phyloP scores from a whole-genome alignment of 2,113 vertebrate genomes.

The Anolis sagrei region DNA sequence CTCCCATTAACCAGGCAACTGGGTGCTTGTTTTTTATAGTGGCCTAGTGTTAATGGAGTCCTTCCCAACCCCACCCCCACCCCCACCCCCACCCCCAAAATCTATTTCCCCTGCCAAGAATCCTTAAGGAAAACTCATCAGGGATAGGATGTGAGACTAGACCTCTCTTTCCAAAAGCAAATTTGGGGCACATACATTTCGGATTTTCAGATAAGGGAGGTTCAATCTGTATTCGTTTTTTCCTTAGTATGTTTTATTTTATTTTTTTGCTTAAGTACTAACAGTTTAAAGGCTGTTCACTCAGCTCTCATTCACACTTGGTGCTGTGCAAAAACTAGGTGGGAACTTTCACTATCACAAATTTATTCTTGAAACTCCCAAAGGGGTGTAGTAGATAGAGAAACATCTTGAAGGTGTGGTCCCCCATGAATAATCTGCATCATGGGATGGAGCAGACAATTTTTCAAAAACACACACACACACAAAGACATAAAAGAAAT shows the following conservation, averaged over 20 bases:
- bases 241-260: background rate
- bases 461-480: background rate
- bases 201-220: too few relatives aligned
- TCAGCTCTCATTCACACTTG: slow-evolving; percentile 14
- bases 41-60: too few relatives aligned
- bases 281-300: background rate
- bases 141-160: too few relatives aligned
- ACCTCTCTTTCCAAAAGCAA: too few relatives aligned
- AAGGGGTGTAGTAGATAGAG: background rate
- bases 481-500: background rate
- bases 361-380: slow-evolving; percentile 31
- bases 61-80: too few relatives aligned
- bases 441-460: background rate
- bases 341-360: slow-evolving; percentile 14
- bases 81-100: too few relatives aligned
- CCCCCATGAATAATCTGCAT: background rate
- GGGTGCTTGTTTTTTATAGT: too few relatives aligned
- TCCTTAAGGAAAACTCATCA: too few relatives aligned
- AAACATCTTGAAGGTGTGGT: background rate
- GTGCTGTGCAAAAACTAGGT: slow-evolving; percentile 6
- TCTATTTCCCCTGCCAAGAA: too few relatives aligned
- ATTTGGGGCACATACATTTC: too few relatives aligned
- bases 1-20: too few relatives aligned
- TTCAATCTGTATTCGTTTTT: too few relatives aligned
- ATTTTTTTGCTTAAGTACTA: background rate